These are phyloP conservation scores for Gymnobelideus leadbeateri DNA, from an alignment of 2,113 vertebrate species.

Conservation along the genomic window DNA sequence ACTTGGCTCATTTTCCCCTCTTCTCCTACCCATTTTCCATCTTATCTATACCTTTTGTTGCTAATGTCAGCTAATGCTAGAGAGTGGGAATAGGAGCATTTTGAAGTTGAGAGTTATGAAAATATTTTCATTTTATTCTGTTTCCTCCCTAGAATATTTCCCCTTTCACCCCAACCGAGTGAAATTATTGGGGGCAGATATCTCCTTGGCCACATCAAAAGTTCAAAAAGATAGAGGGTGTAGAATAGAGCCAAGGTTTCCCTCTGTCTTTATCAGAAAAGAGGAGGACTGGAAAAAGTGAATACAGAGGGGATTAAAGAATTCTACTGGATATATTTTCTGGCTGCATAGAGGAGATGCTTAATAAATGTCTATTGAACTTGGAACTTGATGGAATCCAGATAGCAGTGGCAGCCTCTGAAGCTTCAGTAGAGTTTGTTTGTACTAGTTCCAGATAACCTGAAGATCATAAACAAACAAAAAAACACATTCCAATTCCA, in stretches of 20 bases:
- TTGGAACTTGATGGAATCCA: neutral
- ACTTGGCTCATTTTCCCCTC: neutral
- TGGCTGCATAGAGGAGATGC: neutral
- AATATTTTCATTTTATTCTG: neutral
- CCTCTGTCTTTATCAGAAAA: neutral
- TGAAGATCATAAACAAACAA: neutral
- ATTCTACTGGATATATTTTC: neutral
- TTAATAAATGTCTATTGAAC: neutral
- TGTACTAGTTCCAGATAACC: neutral
- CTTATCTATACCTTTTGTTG: neutral
- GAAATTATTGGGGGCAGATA: neutral
- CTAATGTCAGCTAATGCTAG: no score
- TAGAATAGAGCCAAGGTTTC: neutral
- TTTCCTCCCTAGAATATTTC: neutral
- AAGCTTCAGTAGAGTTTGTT: neutral
- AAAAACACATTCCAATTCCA: neutral
- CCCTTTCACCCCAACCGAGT: neutral
- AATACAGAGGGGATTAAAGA: neutral
- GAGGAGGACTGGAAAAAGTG: neutral
- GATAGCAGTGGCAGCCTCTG: neutral
- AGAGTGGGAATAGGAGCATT: no score
- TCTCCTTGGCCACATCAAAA: neutral
- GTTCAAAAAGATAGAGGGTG: neutral
- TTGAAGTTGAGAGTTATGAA: neutral
- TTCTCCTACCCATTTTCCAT: neutral